Evolutionary conservation across 2,797 vertebrate genomes (phyloP).

Genomic region (Cetoscarus ocellatus): DNA sequence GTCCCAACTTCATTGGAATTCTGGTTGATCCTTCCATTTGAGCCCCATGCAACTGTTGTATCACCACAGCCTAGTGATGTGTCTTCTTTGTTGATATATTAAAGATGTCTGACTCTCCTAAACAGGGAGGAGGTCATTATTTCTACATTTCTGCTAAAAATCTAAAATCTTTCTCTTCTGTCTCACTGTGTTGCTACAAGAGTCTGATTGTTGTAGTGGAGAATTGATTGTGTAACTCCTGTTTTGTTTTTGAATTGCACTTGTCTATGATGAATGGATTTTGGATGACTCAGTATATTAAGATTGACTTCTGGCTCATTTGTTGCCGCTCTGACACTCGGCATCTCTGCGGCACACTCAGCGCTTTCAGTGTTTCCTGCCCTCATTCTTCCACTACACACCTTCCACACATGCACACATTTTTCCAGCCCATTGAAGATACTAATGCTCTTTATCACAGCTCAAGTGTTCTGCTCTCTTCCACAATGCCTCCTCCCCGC

Average conservation of each 20-base stretch:
- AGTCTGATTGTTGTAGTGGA: background rate
- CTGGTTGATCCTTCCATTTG: too few species aligned
- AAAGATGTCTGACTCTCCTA: too few species aligned
- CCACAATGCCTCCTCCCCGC: conserved; percentile 22
- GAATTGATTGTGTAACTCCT: conserved; percentile 2
- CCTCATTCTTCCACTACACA: conserved; percentile 44
- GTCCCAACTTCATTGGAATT: too few species aligned
- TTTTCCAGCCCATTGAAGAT: conserved; percentile 48
- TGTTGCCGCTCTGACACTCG: conserved; percentile 22
- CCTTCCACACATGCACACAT: conserved; percentile 36
- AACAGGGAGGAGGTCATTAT: too few species aligned
- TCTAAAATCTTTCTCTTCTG: background rate
- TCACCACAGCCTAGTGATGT: too few species aligned
- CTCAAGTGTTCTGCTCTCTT: conserved; percentile 40
- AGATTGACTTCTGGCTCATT: conserved; percentile 32
- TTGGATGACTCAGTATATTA: conserved; percentile 24
- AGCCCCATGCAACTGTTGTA: too few species aligned
- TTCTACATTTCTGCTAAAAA: too few species aligned
- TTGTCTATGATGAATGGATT: background rate
- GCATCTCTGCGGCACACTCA: conserved; percentile 39
- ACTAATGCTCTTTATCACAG: conserved; percentile 61
- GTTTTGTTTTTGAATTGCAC: background rate
- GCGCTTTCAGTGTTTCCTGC: conserved; percentile 38
- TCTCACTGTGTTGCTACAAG: background rate
- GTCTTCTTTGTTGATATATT: too few species aligned